These are phyloP conservation scores for Sphaeridia pumilis DNA, from an alignment of 2,888 invertebrate genomes.

Conservation along the genomic window DNA sequence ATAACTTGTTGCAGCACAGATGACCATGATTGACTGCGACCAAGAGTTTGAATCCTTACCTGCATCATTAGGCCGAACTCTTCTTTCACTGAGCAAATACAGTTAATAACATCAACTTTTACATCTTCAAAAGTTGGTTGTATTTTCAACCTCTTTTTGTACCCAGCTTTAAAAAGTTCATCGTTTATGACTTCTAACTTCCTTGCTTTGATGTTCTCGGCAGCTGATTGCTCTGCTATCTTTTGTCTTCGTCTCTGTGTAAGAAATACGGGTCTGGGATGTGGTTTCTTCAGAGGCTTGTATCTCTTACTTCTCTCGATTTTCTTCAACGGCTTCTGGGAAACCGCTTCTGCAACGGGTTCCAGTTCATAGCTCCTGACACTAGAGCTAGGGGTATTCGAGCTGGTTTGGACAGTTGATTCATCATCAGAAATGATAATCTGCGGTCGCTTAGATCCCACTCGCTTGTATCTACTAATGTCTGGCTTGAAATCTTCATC, in stretches of 20 bases:
- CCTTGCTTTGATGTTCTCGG: background rate
- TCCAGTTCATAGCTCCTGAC: no score
- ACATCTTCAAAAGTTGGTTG: constrained; percentile 26
- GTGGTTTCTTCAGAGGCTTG: background rate
- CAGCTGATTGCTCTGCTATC: background rate
- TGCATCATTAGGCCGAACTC: constrained; percentile 93
- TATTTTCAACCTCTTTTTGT: constrained; percentile 11
- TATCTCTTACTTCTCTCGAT: background rate
- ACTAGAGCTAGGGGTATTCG: no score
- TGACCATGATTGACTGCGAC: no score
- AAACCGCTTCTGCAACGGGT: background rate
- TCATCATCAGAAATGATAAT: no score
- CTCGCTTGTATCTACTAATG: no score
- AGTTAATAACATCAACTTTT: constrained; percentile 66
- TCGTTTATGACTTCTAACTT: constrained; percentile 1
- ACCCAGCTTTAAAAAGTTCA: constrained; percentile 14
- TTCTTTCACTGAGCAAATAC: constrained; percentile 76
- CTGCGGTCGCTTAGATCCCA: no score
- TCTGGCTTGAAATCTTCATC: background rate
- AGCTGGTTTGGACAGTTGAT: no score
- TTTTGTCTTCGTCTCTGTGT: background rate
- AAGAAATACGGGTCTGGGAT: background rate
- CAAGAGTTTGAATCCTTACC: no score
- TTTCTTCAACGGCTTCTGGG: background rate
- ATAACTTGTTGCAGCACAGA: no score